Base-by-base conservation (phyloP, 2,797 vertebrate genomes). In the Falco biarmicus region DNA sequence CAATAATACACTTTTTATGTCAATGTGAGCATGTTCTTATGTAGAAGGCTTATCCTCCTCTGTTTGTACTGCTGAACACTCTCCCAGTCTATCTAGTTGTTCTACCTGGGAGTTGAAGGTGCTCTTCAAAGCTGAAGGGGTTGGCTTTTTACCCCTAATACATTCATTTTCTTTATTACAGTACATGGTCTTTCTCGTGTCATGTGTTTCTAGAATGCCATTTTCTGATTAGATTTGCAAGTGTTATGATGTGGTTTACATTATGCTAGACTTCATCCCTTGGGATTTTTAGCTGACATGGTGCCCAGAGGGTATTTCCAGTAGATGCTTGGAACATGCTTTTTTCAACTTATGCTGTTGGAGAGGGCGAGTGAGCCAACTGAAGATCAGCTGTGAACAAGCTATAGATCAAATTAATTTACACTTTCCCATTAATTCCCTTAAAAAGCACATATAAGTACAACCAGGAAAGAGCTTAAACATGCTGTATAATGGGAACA, bases 201-300 rank as follows among this genome's bases (percentile, higher is more conserved):
- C 16, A 39, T 41, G 5, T 83, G 25, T 64, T 79, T 77, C 51
- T 20, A 70, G 41, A 51, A 71, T 74, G 15, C 12, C 19, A 26
- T 74, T 90, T 94, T 78, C 79, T 83, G 56, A 60, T 78, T 56
- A 77, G 31, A 83, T 88, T 88, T 84, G 17, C 37, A 61, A 74
- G 19, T 34, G 84, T 74, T 84, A 64, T 84, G 34, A 60, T 31
- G 5, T 22, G 24, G 15, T 86, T 90, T 74, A 69, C 16, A 41
- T 57, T 37, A 54, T 28, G 32, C 28, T n/a, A 56, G 45, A 71
- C 83, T 85, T 87, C 13, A 83, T 77, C 32, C 56, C 60, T 28
- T 47, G 39, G 19, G 29, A n/a, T 68, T 65, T 94, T 90, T 32
- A 88, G 7, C 10, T 68, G 70, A 68, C 8, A 7, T 20, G 51